Conservation (phyloP, 2,888 invertebrate genomes). For the Stenoptilia bipunctidactyla region DNA sequence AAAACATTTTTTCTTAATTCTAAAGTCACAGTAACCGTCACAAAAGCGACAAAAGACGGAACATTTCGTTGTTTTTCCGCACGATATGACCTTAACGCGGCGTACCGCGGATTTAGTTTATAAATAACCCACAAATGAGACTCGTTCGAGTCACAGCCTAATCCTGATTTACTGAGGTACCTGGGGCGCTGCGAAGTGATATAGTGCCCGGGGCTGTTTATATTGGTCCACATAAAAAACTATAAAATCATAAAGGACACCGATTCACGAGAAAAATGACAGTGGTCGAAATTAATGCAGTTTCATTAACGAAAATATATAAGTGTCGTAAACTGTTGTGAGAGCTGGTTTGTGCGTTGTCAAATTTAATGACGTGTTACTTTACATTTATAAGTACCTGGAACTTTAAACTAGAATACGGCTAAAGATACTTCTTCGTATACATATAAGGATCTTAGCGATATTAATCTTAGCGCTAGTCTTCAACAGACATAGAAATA, state of each 20-base stretch:
- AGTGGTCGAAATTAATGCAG: background rate
- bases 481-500: no score
- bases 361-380: no score
- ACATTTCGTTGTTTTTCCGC: constrained; percentile 23
- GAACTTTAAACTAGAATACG: no score
- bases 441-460: no score
- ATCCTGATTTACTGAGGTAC: constrained; percentile 60
- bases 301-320: background rate
- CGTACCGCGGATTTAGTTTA: constrained; percentile 41
- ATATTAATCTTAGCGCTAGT: no score
- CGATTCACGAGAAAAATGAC: constrained; percentile 2
- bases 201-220: constrained; percentile 22
- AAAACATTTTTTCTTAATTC: no score
- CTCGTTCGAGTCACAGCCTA: constrained; percentile 39
- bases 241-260: background rate
- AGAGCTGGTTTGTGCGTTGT: no score
- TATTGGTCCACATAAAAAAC: constrained; percentile 17
- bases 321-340: background rate
- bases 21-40: no score
- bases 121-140: constrained; percentile 62
- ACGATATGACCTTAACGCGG: constrained; percentile 23
- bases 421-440: no score
- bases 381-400: no score
- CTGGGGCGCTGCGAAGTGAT: constrained; percentile 25
- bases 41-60: no score